Evolutionary conservation across 2,888 invertebrate genomes (phyloP).

Genomic region (Noctuana brunneofusca): DNA sequence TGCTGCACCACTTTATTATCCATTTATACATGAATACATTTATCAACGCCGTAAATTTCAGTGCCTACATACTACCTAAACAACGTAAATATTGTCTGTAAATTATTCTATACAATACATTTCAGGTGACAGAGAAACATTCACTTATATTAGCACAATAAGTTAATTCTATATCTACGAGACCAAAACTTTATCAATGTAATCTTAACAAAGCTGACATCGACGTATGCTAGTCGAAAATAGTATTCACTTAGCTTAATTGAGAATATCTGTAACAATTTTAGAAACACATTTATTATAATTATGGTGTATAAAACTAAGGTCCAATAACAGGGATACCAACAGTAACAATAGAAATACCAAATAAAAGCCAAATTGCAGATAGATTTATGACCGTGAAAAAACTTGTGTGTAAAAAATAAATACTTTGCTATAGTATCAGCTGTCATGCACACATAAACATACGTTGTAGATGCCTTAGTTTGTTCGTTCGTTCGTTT

Average conservation of each 20-base stretch:
- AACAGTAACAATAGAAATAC: neutral
- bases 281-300: neutral
- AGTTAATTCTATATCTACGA: constrained; percentile 35
- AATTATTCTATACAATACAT: constrained; percentile 70
- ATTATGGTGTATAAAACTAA: constrained; percentile 1
- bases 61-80: constrained; percentile 81
- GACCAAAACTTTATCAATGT: constrained; percentile 29
- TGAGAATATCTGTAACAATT: neutral
- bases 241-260: neutral
- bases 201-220: constrained; percentile 38
- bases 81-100: constrained; percentile 79
- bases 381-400: neutral
- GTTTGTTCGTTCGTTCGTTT: no score
- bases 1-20: constrained; percentile 76
- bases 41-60: constrained; percentile 80
- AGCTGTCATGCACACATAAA: no score
- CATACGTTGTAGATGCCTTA: no score
- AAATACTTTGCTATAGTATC: no score
- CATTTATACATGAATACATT: constrained; percentile 77
- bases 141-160: constrained; percentile 42
- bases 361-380: neutral
- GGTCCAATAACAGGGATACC: neutral
- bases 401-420: no score
- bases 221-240: neutral
- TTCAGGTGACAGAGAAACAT: constrained; percentile 66